A percentile compares a stretch with the other conserved stretches of the same genome.
Evolutionary conservation across 2,888 invertebrate species (phyloP).

Genomic region (Patella pellucida): DNA sequence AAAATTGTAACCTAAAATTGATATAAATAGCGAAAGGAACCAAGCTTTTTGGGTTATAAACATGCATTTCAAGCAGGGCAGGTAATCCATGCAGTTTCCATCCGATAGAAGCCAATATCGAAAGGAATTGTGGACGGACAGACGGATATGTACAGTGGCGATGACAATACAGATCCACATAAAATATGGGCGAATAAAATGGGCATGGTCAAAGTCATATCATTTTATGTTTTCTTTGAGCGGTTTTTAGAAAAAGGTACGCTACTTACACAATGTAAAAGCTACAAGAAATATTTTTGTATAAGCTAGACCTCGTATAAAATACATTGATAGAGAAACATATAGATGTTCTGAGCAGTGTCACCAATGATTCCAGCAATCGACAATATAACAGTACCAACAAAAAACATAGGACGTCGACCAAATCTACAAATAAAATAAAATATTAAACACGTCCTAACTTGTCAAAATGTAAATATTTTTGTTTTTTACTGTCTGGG

Average conservation of each 20-base stretch:
- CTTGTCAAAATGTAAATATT: neutral
- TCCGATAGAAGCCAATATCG: too few relatives aligned
- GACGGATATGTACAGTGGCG: too few relatives aligned
- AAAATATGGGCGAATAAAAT: too few relatives aligned
- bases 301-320: constrained; percentile 49
- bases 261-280: constrained; percentile 50
- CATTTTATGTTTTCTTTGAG: too few relatives aligned
- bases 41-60: too few relatives aligned
- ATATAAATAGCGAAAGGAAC: too few relatives aligned
- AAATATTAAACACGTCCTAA: constrained; percentile 2
- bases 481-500: neutral
- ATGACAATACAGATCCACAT: too few relatives aligned
- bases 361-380: constrained; percentile 41
- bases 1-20: too few relatives aligned
- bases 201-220: too few relatives aligned
- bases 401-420: constrained; percentile 47
- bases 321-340: constrained; percentile 49
- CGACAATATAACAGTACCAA: constrained; percentile 36
- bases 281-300: constrained; percentile 48
- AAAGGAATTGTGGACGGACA: too few relatives aligned
- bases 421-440: constrained; percentile 43
- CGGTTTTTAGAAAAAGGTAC: neutral
- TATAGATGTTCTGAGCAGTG: constrained; percentile 38
- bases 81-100: too few relatives aligned
- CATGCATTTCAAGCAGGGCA: too few relatives aligned